A percentile compares a stretch with the other conserved stretches of the same genome.
Evolutionary conservation across 2,797 vertebrate genomes (phyloP).

Genomic region (Microctenopoma steveboyesi): DNA sequence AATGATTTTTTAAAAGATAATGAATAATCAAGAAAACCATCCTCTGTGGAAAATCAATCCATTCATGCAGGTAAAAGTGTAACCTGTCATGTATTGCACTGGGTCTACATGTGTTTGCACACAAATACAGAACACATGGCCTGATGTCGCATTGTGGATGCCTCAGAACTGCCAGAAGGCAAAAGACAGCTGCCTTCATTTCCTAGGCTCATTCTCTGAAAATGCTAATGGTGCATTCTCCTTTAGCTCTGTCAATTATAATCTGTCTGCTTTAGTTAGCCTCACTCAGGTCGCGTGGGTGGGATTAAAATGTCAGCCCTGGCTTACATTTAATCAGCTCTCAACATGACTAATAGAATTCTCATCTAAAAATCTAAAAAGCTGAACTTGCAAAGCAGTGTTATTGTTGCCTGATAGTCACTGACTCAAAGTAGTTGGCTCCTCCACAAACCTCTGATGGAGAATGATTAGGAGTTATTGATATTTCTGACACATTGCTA

Average conservation of each 20-base stretch:
- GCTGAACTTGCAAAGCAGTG: conserved; percentile 14
- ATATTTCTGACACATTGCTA: conserved; percentile 22
- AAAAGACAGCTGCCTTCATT: conserved; percentile 48
- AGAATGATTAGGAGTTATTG: conserved; percentile 31
- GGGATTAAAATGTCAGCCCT: not conserved
- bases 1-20: not conserved
- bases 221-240: conserved; percentile 50
- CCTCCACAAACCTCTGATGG: conserved; percentile 4
- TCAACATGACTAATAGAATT: conserved; percentile 19
- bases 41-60: not conserved
- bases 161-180: conserved; percentile 30
- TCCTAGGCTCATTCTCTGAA: conserved; percentile 26
- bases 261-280: conserved; percentile 14
- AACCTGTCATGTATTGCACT: not conserved
- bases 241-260: conserved; percentile 6
- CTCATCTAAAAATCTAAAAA: conserved; percentile 24
- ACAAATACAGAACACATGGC: not conserved
- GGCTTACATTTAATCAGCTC: conserved; percentile 21
- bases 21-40: not conserved
- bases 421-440: conserved; percentile 17
- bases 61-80: not conserved
- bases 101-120: not conserved
- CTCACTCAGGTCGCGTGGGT: not conserved
- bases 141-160: not conserved
- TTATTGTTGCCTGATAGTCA: conserved; percentile 10